Evolutionary conservation across 1,140 invertebrate genomes (phyloP), one percentile per base, ranked within the genome.

Genomic region (Heterodera schachtii): DNA sequence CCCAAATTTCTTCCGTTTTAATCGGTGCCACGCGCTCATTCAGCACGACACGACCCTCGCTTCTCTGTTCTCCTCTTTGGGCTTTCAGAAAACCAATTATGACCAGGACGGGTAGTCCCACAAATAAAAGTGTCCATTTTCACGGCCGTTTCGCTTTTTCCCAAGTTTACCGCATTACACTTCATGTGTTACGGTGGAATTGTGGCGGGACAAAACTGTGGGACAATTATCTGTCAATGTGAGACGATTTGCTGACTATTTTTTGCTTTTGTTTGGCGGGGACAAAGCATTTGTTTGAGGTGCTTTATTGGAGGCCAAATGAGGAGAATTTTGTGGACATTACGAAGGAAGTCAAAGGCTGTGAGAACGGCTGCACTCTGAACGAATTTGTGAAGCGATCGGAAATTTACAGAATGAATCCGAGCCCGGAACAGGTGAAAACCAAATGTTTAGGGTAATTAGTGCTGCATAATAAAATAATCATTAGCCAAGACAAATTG

Each of bases 21-120:
- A 47, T 19, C 11, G 9, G 43, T 76, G 47, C 41, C 21, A 82
- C 31, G 16, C 13, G 7, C 13, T 19, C 49, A 21, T 83, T 78
- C 7, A 84, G 83, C 84, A 85, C 44, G 84, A 85, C 77, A 73
- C 81, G 16, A 85, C 84, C 16, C 11, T 85, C 44, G 70, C 66
- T 16, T 52, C 84, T 7, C 78, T 84, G 47, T 84, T 84, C 57
- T 64, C 84, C 41, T 67, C 83, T 46, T 80, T 85, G 8, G 83
- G 83, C 41, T 84, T 84, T 49, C 70, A 64, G 19, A 64, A 64
- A 19, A 64, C 57, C 57, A 64, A 64, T 64, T 64, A 16, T 19
- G 57, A 64, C 57, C 13, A 19, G 16, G 57, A 64, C 16, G 57
- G 57, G 57, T 64, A 64, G 16, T 11, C 3, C 49, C 49, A 6